Percentiles rank a stretch among this genome's conserved stretches.
phyloP scores from a whole-genome alignment of 2,113 vertebrate species.

The Ceyx melanurus region DNA sequence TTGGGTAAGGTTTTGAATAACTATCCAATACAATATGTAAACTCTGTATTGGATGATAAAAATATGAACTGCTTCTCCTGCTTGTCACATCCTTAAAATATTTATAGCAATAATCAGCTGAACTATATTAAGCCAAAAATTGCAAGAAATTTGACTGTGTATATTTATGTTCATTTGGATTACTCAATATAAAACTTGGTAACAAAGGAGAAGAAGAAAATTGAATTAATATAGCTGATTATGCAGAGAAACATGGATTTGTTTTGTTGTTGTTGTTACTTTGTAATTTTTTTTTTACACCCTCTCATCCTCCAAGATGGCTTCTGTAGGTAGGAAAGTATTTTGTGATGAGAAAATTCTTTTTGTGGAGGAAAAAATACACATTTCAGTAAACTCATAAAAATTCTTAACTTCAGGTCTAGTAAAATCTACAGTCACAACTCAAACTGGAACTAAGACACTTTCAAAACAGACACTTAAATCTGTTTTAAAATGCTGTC shows the following conservation, averaged over 20 bases:
- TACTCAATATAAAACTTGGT: conserved; percentile 25
- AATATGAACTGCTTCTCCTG: neutral
- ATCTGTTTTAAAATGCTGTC: neutral
- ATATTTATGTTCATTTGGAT: conserved; percentile 19
- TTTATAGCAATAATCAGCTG: conserved; percentile 24
- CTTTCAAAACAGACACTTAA: neutral
- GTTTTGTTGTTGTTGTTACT: neutral
- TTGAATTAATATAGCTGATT: conserved; percentile 12
- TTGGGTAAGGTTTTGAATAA: neutral
- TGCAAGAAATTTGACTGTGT: neutral
- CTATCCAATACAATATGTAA: neutral
- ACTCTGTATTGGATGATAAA: neutral
- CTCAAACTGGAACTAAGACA: neutral
- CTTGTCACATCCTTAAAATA: conserved; percentile 10
- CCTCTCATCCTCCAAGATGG: neutral
- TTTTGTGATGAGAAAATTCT: neutral
- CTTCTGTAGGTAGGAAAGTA: neutral
- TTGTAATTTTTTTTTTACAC: neutral
- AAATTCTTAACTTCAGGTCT: neutral
- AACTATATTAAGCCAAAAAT: conserved; percentile 26
- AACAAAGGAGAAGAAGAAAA: conserved; percentile 28
- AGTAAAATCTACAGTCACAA: neutral
- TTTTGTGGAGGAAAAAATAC: neutral
- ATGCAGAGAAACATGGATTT: neutral
- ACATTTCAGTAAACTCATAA: neutral